Evolutionary conservation across 2,888 invertebrate genomes (phyloP).

Genomic region (Platycheirus rosarum): DNA sequence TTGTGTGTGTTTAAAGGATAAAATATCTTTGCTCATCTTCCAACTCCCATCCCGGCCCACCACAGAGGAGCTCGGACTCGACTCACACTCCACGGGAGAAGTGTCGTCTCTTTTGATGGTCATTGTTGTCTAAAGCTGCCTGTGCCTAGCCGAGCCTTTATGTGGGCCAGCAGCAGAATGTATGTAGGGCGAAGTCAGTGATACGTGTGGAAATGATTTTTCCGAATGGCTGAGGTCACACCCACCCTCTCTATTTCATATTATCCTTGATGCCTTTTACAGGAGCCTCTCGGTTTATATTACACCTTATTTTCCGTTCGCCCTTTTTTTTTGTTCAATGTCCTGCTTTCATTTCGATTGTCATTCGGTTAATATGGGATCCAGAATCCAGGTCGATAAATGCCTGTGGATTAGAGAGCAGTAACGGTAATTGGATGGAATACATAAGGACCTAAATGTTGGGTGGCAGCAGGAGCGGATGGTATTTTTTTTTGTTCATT

Average conservation of each 20-base stretch:
- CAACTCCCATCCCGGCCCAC: not conserved
- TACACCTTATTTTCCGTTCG: slow-evolving; percentile 32
- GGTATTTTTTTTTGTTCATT: slow-evolving; percentile 10
- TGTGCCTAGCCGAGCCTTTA: slow-evolving; percentile 8
- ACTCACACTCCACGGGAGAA: not conserved
- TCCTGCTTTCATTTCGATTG: slow-evolving; percentile 54
- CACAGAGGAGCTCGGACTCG: no score
- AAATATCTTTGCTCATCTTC: slow-evolving; percentile 20
- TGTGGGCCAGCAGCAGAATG: slow-evolving; percentile 16
- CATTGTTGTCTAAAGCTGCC: slow-evolving; percentile 58
- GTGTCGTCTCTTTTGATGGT: slow-evolving; percentile 52
- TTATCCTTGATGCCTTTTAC: slow-evolving; percentile 29
- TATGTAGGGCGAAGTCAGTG: slow-evolving; percentile 13
- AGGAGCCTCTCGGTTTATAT: slow-evolving; percentile 58
- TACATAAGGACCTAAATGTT: not conserved
- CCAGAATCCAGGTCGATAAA: slow-evolving; percentile 52
- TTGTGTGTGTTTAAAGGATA: slow-evolving; percentile 21
- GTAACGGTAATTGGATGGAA: slow-evolving; percentile 69
- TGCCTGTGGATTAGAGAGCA: slow-evolving; percentile 67
- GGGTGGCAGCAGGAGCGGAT: not conserved
- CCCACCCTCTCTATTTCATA: not conserved
- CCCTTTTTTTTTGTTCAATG: slow-evolving; percentile 18
- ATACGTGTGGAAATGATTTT: slow-evolving; percentile 36
- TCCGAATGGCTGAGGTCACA: slow-evolving; percentile 12
- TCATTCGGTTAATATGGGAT: slow-evolving; percentile 57